Base-by-base conservation (phyloP, 2,113 vertebrate species). In the Vombatus ursinus region DNA sequence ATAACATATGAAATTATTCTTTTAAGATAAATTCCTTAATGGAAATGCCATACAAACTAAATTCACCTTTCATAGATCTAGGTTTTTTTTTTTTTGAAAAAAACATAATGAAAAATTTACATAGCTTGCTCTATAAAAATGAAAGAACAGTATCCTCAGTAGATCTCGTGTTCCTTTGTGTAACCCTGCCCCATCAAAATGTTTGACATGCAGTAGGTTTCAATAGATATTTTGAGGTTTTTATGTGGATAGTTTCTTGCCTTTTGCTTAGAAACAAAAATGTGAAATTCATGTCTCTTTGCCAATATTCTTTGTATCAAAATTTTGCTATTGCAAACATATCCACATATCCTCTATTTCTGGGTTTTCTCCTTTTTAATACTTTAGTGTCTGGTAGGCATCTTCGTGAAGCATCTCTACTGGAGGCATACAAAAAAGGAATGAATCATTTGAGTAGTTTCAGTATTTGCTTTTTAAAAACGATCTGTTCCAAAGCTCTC, bases 401-500 rank as follows among this genome's bases (percentile, higher is more conserved):
- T 91, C 92, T 92, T 96, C 94, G 89, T 91, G 28, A 92, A 51
- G 2, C 89, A 93, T 95, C 90, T 95, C 9, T 92, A 31, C 48
- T 95, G 52, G 53, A 92, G 25, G 91, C 57, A 44, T 37, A 95
- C 31, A 25, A 44, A 94, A 94, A 16, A 92, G 50, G 37, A 89
- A 8, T 94, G 89, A 84, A 22, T 84, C 68, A 84, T 84, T 84
- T 84, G 37, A 44, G 5, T 44, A 84, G n/a, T 44, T 84, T 16
- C 44, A 84, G 68, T 84, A 68, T 93, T 49, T 9, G 0, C 54
- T 93, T 2, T 84, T 84, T 96, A 95, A 9, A 92, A 89, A 91
- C 93, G 16, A 93, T n/a, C 89, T 91, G 52, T 94, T 95, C 26
- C 89, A 14, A 77, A 90, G 9, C 24, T 96, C 9, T 5, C 19